Base-by-base conservation (phyloP, 1,140 invertebrate species). In the Nautilus pompilius region DNA sequence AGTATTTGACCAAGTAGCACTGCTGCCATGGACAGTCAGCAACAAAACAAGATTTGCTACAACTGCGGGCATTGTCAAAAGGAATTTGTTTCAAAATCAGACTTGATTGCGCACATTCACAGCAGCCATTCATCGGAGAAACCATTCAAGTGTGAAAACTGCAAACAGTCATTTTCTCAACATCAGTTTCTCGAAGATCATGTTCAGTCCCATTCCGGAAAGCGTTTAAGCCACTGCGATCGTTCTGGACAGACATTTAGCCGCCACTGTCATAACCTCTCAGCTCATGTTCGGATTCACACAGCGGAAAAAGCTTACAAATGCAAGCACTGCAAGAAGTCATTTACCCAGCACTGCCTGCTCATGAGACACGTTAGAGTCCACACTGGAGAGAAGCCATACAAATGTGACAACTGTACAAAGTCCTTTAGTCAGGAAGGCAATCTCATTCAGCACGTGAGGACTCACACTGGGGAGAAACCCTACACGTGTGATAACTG, bases 371-470 rank as follows among this genome's bases (percentile, higher is more conserved):
- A 79, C 58, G 67, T 68, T 49, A 56, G 69, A 32, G 60, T 68
- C n/a, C 91, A 87, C 70, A 92, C 91, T 2, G 92, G 93, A 0
- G 92, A 94, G 80, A 91, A 93, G 78, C 93, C 92, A 17, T 95
- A 92, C 73, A 88, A 88, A 30, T 95, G 93, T 79, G 91, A 93
- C 85, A 90, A 89, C 46, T 95, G 93, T 80, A 91, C 89, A 59
- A 95, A 95, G 78, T 92, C 91, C 0, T 95, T 94, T 78, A 91
- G 93, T 29, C 68, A 64, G 26, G 58, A 63, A 33, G 48, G 34
- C 17, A 58, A 68, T 34, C 53, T 67, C 1, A 63, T 49, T 51
- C 57, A 45, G 15, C 72, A 73, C 54, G 49, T 60, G 32, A n/a
- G 61, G 6, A 62, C 48, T 2, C 58, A 65, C 34, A 66, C 59